A percentile compares a stretch with the other conserved stretches of the same genome.
Evolutionary conservation across 1,140 invertebrate genomes (phyloP).

Genomic region (Heterodera carotae): DNA sequence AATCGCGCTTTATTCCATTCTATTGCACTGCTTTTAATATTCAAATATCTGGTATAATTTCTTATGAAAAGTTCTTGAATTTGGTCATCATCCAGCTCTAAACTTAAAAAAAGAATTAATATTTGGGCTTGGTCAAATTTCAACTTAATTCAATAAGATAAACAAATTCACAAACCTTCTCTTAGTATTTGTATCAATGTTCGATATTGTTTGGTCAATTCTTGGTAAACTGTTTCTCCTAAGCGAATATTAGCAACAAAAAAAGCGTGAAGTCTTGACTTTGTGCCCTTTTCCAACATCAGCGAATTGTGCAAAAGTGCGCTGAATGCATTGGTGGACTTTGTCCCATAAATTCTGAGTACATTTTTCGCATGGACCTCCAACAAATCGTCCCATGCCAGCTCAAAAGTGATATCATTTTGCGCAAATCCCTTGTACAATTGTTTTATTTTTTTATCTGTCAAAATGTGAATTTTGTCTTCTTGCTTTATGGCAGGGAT

Average conservation of each 20-base stretch:
- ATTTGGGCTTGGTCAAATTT: too few relatives aligned
- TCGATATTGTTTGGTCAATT: not conserved
- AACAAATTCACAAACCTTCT: not conserved
- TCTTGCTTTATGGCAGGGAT: not conserved
- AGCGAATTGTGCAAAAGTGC: not conserved
- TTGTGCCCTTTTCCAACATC: not conserved
- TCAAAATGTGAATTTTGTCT: not conserved
- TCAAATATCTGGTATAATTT: not conserved
- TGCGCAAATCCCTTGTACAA: not conserved
- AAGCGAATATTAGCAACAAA: not conserved
- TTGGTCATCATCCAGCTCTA: not conserved
- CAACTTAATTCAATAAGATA: too few relatives aligned
- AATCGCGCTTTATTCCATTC: not conserved
- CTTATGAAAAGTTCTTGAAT: not conserved
- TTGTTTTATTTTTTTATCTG: not conserved
- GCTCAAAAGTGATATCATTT: not conserved
- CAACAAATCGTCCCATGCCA: not conserved
- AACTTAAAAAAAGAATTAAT: not conserved
- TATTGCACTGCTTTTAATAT: not conserved
- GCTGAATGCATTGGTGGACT: not conserved
- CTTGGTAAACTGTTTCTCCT: not conserved
- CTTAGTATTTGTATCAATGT: not conserved
- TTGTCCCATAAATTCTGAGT: not conserved
- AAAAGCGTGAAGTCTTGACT: not conserved
- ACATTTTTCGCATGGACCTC: not conserved